These are phyloP conservation scores for Sialis lutaria DNA, from an alignment of 2,888 invertebrate genomes.

Conservation along the genomic window DNA sequence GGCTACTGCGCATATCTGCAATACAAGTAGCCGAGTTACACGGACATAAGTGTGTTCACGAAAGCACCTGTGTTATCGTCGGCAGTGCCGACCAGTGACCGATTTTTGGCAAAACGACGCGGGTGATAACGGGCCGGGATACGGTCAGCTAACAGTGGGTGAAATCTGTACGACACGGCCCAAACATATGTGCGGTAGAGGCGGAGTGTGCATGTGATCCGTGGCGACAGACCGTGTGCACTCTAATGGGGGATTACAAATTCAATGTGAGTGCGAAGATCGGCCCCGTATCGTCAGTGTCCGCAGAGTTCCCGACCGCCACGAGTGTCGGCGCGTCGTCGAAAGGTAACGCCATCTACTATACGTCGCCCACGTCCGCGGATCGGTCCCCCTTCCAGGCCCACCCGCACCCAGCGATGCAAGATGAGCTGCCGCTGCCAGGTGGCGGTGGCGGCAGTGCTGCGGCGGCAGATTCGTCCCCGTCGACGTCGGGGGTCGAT, in stretches of 20 bases:
- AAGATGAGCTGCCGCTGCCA: constrained; percentile 21
- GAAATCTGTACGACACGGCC: neutral
- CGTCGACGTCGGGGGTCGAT: neutral
- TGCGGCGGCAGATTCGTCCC: neutral
- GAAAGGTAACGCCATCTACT: constrained; percentile 20
- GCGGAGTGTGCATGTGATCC: constrained; percentile 1
- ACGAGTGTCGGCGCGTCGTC: constrained; percentile 20
- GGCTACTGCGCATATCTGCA: constrained; percentile 6
- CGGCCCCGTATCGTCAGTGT: constrained; percentile 13
- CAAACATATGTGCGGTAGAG: neutral
- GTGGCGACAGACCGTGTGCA: neutral
- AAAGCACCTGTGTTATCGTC: constrained; percentile 6
- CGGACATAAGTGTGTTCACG: constrained; percentile 1
- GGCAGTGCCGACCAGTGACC: neutral
- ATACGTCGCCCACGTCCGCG: constrained; percentile 20
- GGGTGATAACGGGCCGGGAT: neutral
- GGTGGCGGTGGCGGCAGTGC: neutral
- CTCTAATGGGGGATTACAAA: constrained; percentile 28
- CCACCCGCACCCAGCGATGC: constrained; percentile 20
- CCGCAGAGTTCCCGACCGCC: constrained; percentile 20
- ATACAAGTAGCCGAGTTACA: neutral
- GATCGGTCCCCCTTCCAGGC: constrained; percentile 15
- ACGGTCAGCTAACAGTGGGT: neutral
- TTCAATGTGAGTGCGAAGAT: constrained; percentile 27
- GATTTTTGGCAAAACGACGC: neutral